phyloP scores from a whole-genome alignment of 2,888 invertebrate species.

The Drosophila anomalata region DNA sequence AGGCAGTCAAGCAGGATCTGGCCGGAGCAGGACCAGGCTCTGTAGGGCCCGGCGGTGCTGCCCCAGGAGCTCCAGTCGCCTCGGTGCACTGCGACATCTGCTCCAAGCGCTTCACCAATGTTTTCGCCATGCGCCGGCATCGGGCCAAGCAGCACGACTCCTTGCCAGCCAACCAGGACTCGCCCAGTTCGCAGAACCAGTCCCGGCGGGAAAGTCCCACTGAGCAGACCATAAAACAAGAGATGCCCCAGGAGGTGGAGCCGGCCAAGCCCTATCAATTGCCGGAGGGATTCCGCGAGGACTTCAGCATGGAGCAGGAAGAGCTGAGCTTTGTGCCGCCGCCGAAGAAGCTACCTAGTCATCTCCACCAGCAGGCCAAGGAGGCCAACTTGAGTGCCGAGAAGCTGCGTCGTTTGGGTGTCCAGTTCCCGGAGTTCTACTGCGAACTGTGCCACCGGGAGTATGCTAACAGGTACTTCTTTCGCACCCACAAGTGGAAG shows the following conservation, averaged over 20 bases:
- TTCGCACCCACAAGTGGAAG: slow-evolving; percentile 95
- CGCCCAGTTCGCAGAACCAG: slow-evolving; percentile 26
- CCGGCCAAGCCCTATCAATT: slow-evolving; percentile 74
- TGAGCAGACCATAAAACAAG: slow-evolving; percentile 51
- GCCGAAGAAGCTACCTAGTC: slow-evolving; percentile 86
- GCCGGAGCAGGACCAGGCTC: background rate
- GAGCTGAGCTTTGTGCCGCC: slow-evolving; percentile 84
- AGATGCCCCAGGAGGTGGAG: slow-evolving; percentile 29
- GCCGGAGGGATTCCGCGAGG: slow-evolving; percentile 84
- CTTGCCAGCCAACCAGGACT: slow-evolving; percentile 40
- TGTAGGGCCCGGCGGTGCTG: background rate
- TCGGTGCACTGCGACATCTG: slow-evolving; percentile 88
- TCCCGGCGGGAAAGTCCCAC: slow-evolving; percentile 32
- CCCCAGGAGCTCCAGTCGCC: slow-evolving; percentile 60
- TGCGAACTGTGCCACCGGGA: slow-evolving; percentile 97
- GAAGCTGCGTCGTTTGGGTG: slow-evolving; percentile 90
- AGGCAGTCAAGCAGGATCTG: slow-evolving; percentile 34
- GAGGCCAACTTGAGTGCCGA: slow-evolving; percentile 90
- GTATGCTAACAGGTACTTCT: slow-evolving; percentile 96
- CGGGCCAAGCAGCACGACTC: slow-evolving; percentile 87
- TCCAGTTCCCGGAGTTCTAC: slow-evolving; percentile 94
- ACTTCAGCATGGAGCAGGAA: slow-evolving; percentile 84
- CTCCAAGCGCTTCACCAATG: slow-evolving; percentile 89
- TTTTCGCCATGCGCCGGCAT: slow-evolving; percentile 89
- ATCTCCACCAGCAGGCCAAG: slow-evolving; percentile 87